Conservation (phyloP, 64 coral and sea anemone species). For the Platygyra sinensis region DNA sequence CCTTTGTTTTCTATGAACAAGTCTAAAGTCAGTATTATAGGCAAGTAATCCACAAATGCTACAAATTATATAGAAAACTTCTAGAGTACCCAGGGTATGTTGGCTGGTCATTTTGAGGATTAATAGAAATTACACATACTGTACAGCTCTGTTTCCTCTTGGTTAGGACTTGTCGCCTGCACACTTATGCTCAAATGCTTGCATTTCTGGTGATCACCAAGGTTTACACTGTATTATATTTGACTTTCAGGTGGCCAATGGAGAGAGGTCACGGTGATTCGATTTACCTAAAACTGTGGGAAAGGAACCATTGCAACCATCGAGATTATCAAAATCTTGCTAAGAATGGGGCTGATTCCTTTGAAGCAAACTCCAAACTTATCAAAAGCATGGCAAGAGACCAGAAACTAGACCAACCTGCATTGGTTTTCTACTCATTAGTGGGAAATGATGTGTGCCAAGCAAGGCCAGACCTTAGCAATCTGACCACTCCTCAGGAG, state of each 20-base stretch:
- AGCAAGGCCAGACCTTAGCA: slow-evolving; percentile 29
- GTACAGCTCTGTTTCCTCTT: no score
- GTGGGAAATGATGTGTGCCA: slow-evolving; percentile 96
- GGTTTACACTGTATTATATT: not conserved
- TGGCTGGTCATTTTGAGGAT: no score
- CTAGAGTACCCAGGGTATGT: no score
- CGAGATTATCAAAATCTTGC: slow-evolving; percentile 98
- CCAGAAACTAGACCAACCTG: slow-evolving; percentile 74
- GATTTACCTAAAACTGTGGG: slow-evolving; percentile 86
- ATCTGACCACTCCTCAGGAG: slow-evolving; percentile 91
- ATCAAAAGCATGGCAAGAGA: slow-evolving; percentile 74
- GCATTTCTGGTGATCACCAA: no score
- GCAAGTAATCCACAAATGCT: no score
- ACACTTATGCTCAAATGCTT: no score
- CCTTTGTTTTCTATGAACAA: no score
- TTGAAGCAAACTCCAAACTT: slow-evolving; percentile 82
- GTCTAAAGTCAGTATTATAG: no score
- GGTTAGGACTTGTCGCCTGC: no score
- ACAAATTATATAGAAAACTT: no score
- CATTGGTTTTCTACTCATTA: slow-evolving; percentile 89
- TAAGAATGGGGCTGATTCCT: slow-evolving; percentile 98
- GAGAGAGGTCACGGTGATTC: slow-evolving; percentile 77
- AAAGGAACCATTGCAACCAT: slow-evolving; percentile 94
- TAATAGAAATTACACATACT: no score
- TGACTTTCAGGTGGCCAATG: slow-evolving; percentile 72